Conservation (phyloP, 1,140 invertebrate genomes). For the Drosophila seguyi region DNA sequence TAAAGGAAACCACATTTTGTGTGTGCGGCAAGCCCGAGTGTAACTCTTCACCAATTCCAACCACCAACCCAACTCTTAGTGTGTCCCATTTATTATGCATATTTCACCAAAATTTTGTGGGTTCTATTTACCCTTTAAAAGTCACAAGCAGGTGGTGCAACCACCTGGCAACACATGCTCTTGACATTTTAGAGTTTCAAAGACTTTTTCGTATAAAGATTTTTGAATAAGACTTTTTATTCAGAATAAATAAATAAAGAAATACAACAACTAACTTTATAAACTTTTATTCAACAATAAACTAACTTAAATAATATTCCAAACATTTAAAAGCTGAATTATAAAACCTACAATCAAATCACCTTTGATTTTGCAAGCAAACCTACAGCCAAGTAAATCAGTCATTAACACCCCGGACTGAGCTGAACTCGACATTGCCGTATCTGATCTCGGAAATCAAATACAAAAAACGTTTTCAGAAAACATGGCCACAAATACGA, state of each 20-base stretch:
- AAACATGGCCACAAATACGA: neutral
- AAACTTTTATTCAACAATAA: neutral
- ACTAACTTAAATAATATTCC: neutral
- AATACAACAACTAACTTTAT: neutral
- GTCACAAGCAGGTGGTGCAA: conserved; percentile 4
- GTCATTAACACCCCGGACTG: neutral
- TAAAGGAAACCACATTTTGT: conserved; percentile 11
- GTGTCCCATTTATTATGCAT: conserved; percentile 32
- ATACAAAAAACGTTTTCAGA: neutral
- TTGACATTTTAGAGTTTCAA: conserved; percentile 13
- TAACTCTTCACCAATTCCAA: conserved; percentile 14
- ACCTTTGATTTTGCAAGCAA: neutral
- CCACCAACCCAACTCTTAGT: neutral
- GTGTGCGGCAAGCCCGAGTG: conserved; percentile 5
- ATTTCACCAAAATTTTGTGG: conserved; percentile 7
- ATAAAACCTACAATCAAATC: neutral
- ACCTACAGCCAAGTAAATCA: neutral
- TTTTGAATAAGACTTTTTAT: too few relatives aligned
- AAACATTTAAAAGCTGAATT: neutral
- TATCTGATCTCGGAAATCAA: neutral
- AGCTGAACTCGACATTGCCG: neutral
- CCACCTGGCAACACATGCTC: conserved; percentile 45
- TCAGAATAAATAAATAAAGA: neutral
- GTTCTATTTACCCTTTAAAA: neutral
- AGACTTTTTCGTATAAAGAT: neutral